Percentiles rank a stretch among this genome's conserved stretches.
These are phyloP conservation scores for Nipponia nippon DNA, from an alignment of 2,113 vertebrate species.

Conservation along the genomic window DNA sequence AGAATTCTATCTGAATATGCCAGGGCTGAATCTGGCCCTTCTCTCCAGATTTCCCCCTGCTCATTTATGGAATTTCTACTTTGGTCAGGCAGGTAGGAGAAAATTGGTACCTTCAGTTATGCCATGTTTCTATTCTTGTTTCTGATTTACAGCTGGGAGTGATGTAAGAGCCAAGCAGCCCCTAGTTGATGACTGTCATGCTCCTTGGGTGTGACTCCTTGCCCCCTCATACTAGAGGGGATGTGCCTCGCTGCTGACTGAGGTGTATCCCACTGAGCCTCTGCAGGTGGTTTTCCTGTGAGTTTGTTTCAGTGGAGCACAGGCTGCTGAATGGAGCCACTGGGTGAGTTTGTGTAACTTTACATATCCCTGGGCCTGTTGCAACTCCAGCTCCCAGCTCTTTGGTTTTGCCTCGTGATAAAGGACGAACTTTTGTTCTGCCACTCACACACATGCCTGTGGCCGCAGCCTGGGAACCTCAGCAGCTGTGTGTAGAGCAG, in stretches of 20 bases:
- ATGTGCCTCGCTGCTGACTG: background rate
- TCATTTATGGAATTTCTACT: background rate
- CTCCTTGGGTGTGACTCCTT: background rate
- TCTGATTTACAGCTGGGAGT: background rate
- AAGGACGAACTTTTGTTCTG: background rate
- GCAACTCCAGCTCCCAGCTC: background rate
- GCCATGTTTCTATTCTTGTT: background rate
- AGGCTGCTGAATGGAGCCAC: background rate
- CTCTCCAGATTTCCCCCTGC: background rate
- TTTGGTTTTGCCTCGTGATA: background rate
- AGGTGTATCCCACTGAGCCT: background rate
- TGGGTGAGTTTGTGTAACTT: background rate
- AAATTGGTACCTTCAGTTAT: background rate
- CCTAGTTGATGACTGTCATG: background rate
- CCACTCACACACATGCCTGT: accelerated
- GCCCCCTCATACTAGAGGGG: background rate
- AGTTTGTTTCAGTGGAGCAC: background rate
- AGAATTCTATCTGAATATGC: background rate
- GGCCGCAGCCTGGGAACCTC: background rate
- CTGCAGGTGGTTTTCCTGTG: background rate
- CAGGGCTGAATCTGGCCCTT: background rate
- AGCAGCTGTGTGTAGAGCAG: background rate
- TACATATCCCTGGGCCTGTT: background rate
- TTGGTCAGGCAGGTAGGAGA: background rate
- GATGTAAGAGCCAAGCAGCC: background rate